Percentiles rank a stretch among this genome's conserved stretches.
phyloP scores from a whole-genome alignment of 2,113 vertebrate species.

The Sisor rabdophorus region DNA sequence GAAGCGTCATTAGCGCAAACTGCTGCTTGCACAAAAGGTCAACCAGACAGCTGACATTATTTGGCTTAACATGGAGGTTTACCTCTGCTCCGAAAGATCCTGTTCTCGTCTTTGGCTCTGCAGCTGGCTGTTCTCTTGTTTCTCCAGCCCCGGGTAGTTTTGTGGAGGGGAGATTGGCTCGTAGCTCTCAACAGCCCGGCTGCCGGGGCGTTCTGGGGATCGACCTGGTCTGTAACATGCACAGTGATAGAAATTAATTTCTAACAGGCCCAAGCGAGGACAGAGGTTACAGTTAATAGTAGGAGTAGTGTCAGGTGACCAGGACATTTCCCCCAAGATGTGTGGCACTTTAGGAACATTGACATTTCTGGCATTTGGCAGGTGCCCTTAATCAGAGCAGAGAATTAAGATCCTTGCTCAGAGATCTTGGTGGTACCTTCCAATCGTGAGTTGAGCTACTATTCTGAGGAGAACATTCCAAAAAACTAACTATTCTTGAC shows the following conservation, averaged over 20 bases:
- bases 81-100: slow-evolving; percentile 90
- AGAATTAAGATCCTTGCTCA: too few relatives aligned
- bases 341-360: background rate
- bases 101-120: slow-evolving; percentile 78
- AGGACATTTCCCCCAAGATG: background rate
- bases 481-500: background rate
- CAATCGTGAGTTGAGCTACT: too few relatives aligned
- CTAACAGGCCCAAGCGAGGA: slow-evolving; percentile 24
- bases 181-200: slow-evolving; percentile 81
- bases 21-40: background rate
- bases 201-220: slow-evolving; percentile 83
- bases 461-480: too few relatives aligned
- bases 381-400: too few relatives aligned
- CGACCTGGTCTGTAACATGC: slow-evolving; percentile 80
- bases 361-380: too few relatives aligned
- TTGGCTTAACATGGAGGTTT: background rate
- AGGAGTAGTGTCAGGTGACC: background rate
- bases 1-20: background rate
- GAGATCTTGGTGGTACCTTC: too few relatives aligned
- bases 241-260: background rate
- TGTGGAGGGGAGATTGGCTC: slow-evolving; percentile 97
- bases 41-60: background rate
- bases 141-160: slow-evolving; percentile 80
- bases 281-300: background rate
- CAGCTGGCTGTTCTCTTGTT: slow-evolving; percentile 78